Evolutionary conservation across 2,113 vertebrate species (phyloP), one percentile per base, ranked within the genome.

Genomic region (Dolichallabes microphthalmus): DNA sequence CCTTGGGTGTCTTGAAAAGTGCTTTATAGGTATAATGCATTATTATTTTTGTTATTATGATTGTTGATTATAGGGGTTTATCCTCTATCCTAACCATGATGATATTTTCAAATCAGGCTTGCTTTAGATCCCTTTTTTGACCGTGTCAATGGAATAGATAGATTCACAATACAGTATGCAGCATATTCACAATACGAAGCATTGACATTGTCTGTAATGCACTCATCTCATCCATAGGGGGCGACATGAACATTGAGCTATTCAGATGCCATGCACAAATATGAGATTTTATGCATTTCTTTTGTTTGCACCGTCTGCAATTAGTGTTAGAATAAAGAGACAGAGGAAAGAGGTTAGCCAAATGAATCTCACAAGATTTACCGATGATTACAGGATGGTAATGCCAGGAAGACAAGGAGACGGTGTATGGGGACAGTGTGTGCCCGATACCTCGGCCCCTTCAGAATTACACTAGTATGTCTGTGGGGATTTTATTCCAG

Each of bases 151-250:
- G 17, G 35, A 20, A 19, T 20, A 0, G 68, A 68, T 32, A 32
- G 35, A 39, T 71, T 20, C 20, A 71, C 68, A 71, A 39, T 13
- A 71, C 68, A 71, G 22, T 13, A 45, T 25, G 17, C 1, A 4
- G 35, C 69, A 20, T 2, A 35, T 45, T 45, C 45, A 45, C 7
- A 45, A 45, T 45, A 50, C 14, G 9, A 2, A 6, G 11, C 71
- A 22, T 0, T 35, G 17, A 39, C 22, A 15, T 22, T 68, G 17
- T 73, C 71, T 77, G 84, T 68, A 12, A 68, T 61, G 11, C 15
- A 12, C 10, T 11, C 10, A 19, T 53, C 1, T 74, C 15, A 20
- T 71, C 90, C 88, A 83, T 78, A 90, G 89, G 68, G 87, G 90
- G 90, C 86, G 77, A 81, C 60, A 84, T 35, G 77, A 32, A 68